These are phyloP conservation scores for Podocnemis expansa DNA, from an alignment of 2,113 vertebrate species.

Conservation along the genomic window DNA sequence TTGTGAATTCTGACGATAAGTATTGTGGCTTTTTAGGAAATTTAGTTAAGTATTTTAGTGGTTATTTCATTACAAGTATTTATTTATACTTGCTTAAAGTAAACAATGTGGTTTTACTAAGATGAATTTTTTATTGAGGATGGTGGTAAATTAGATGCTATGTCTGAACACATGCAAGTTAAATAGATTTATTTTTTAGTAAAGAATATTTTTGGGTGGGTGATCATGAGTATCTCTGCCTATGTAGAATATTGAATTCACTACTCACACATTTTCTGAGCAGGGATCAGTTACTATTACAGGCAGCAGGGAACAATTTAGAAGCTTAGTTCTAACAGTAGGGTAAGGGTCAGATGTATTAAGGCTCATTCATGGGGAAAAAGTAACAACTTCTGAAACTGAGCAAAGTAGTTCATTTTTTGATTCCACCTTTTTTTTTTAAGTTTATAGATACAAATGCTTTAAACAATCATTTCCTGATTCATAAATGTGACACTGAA, in stretches of 20 bases:
- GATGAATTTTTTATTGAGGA: background rate
- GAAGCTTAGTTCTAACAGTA: background rate
- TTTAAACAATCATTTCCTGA: background rate
- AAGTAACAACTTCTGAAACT: background rate
- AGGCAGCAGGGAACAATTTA: background rate
- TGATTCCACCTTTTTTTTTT: background rate
- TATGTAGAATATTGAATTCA: background rate
- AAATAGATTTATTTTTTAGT: background rate
- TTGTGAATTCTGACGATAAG: background rate
- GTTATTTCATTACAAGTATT: background rate
- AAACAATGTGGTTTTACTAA: background rate
- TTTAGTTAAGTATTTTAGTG: background rate
- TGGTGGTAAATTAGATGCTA: background rate
- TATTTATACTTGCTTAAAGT: background rate
- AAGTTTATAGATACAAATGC: background rate
- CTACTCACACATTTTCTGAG: background rate
- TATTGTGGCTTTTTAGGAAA: background rate
- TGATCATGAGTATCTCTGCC: background rate
- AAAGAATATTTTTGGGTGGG: background rate
- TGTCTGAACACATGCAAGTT: background rate
- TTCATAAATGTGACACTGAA: background rate
- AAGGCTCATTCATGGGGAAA: background rate
- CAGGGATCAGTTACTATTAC: background rate
- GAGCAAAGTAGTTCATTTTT: background rate
- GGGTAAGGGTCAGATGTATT: background rate